Percentiles rank a stretch among this genome's conserved stretches.
Conservation (phyloP, 2,888 invertebrate genomes). For the Machimus rusticus region DNA sequence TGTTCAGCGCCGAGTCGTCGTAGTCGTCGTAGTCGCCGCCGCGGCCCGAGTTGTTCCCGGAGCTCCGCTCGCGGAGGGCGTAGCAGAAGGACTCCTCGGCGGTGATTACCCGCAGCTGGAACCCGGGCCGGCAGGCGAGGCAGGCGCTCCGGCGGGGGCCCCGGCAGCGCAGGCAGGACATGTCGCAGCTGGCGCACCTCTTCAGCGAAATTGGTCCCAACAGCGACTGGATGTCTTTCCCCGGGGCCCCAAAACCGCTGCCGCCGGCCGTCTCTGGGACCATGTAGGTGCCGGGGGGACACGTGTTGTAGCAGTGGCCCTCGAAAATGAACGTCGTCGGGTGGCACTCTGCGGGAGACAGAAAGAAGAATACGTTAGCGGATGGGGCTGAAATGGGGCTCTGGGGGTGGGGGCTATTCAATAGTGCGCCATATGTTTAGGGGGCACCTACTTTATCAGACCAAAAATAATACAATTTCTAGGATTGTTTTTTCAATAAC, state of each 20-base stretch:
- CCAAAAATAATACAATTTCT: no score
- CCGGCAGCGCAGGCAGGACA: slow-evolving; percentile 57
- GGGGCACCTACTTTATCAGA: background rate
- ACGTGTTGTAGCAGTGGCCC: slow-evolving; percentile 58
- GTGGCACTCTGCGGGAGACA: slow-evolving; percentile 55
- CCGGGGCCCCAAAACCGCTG: background rate
- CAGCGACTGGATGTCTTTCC: background rate
- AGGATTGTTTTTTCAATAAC: no score
- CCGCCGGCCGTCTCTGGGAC: slow-evolving; percentile 27
- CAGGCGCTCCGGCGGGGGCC: slow-evolving; percentile 59
- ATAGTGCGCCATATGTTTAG: background rate
- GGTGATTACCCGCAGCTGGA: slow-evolving; percentile 54
- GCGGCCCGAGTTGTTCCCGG: slow-evolving; percentile 51
- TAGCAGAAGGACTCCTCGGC: slow-evolving; percentile 58
- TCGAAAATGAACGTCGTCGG: slow-evolving; percentile 56
- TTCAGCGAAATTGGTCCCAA: slow-evolving; percentile 42
- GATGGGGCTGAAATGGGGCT: background rate
- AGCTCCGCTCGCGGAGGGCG: slow-evolving; percentile 57
- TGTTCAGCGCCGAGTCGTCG: background rate
- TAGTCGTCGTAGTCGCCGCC: background rate
- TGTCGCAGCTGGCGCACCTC: slow-evolving; percentile 56
- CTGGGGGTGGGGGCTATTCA: background rate
- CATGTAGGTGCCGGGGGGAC: slow-evolving; percentile 57
- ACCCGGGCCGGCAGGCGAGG: slow-evolving; percentile 56
- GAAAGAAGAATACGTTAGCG: background rate